Evolutionary conservation across 2,113 vertebrate species (phyloP).

Genomic region (Brienomyrus brachyistius): DNA sequence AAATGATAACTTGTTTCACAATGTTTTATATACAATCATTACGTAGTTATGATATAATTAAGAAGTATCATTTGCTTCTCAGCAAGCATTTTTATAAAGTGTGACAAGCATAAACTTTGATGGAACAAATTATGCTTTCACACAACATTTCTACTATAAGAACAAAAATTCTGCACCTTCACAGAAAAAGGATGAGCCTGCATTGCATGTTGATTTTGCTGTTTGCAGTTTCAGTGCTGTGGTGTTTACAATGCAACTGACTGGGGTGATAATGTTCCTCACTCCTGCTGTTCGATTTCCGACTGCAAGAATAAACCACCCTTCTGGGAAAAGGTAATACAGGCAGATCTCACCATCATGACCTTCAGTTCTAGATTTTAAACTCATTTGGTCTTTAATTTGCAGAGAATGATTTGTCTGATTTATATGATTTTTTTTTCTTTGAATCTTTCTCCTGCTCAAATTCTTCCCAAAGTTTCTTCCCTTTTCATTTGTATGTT

Average conservation of each 20-base stretch:
- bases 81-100: background rate
- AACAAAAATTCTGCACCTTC: background rate
- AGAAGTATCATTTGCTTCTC: background rate
- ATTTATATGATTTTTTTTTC: background rate
- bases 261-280: conserved; percentile 24
- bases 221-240: conserved; percentile 53
- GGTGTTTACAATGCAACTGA: conserved; percentile 38
- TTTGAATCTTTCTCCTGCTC: background rate
- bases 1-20: background rate
- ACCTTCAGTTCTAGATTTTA: background rate
- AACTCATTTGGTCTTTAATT: background rate
- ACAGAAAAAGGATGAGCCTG: background rate
- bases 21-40: background rate
- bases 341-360: background rate
- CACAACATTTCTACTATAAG: background rate
- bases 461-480: background rate
- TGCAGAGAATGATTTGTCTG: background rate
- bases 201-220: background rate
- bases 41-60: background rate
- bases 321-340: conserved; percentile 18
- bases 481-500: background rate
- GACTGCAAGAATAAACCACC: rapidly evolving
- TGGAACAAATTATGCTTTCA: background rate
- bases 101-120: background rate
- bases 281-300: rapidly evolving